Conservation (phyloP, 30 jellyfish, hydroid and myxozoan species). For the Chironex yamaguchii region DNA sequence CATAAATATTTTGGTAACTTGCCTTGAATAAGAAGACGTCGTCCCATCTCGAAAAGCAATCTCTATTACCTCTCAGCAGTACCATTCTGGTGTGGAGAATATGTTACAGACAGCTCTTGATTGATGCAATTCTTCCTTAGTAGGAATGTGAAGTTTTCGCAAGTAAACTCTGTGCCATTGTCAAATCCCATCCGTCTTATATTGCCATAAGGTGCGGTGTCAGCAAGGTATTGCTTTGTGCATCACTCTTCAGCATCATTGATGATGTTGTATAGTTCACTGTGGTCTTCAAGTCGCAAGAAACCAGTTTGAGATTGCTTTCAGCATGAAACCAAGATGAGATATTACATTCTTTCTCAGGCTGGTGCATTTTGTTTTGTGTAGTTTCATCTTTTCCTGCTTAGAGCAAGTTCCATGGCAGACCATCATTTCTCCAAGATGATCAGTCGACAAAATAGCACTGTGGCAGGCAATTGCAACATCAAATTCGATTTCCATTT, state of each 20-base stretch:
- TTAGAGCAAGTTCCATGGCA: slow-evolving; percentile 22
- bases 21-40: slow-evolving; percentile 36
- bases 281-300: background rate
- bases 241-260: no score
- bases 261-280: background rate
- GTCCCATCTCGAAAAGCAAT: background rate
- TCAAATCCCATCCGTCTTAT: slow-evolving; percentile 20
- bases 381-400: slow-evolving; percentile 12
- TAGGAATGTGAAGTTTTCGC: background rate
- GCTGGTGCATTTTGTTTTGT: slow-evolving; percentile 25
- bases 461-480: slow-evolving; percentile 59
- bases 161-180: slow-evolving; percentile 12
- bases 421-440: slow-evolving; percentile 33
- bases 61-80: slow-evolving; percentile 19
- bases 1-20: slow-evolving; percentile 54
- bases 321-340: slow-evolving; percentile 11
- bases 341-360: slow-evolving; percentile 39
- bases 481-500: slow-evolving; percentile 33
- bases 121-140: background rate
- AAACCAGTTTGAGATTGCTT: slow-evolving; percentile 51
- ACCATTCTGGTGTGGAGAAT: slow-evolving; percentile 50
- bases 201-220: slow-evolving; percentile 33
- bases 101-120: slow-evolving; percentile 1
- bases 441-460: slow-evolving; percentile 39
- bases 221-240: slow-evolving; percentile 28